Percentiles rank a stretch among this genome's conserved stretches.
Conservation (phyloP, 2,797 vertebrate genomes). For the Xenentodon cancila region DNA sequence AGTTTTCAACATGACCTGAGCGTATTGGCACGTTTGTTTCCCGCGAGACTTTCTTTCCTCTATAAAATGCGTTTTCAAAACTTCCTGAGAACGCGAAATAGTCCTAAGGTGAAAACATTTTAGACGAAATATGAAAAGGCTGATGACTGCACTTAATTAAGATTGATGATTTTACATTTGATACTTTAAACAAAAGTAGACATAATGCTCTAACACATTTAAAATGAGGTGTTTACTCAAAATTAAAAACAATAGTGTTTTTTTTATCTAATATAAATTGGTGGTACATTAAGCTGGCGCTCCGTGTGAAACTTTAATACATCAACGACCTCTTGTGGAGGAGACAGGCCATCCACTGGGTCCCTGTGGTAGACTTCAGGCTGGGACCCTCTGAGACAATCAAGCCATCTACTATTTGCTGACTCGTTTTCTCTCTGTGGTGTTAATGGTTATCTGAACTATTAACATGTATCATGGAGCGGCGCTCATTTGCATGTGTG, state of each 20-base stretch:
- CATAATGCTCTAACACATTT: too few relatives aligned
- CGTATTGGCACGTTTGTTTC: too few relatives aligned
- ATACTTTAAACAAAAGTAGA: too few relatives aligned
- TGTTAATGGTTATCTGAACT: slow-evolving; percentile 57
- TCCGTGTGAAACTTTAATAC: slow-evolving; percentile 65
- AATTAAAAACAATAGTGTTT: neutral
- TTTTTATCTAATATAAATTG: neutral
- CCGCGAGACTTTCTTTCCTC: too few relatives aligned
- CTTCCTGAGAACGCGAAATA: too few relatives aligned
- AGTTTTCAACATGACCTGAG: too few relatives aligned
- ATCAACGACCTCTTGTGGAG: slow-evolving; percentile 84
- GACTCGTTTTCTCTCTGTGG: slow-evolving; percentile 26
- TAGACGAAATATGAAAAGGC: too few relatives aligned
- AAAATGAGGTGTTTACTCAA: too few relatives aligned
- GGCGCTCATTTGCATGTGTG: slow-evolving; percentile 60
- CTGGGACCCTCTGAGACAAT: slow-evolving; percentile 5
- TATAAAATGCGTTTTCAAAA: too few relatives aligned
- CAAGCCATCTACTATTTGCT: slow-evolving; percentile 20
- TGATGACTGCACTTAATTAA: too few relatives aligned
- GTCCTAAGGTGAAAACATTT: too few relatives aligned
- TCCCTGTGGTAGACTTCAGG: slow-evolving; percentile 27
- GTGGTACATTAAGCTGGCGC: neutral
- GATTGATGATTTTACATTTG: too few relatives aligned
- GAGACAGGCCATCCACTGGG: slow-evolving; percentile 37
- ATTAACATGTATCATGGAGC: slow-evolving; percentile 2